Conservation (phyloP, 2,888 invertebrate species). For the Pherbina coryleti region DNA sequence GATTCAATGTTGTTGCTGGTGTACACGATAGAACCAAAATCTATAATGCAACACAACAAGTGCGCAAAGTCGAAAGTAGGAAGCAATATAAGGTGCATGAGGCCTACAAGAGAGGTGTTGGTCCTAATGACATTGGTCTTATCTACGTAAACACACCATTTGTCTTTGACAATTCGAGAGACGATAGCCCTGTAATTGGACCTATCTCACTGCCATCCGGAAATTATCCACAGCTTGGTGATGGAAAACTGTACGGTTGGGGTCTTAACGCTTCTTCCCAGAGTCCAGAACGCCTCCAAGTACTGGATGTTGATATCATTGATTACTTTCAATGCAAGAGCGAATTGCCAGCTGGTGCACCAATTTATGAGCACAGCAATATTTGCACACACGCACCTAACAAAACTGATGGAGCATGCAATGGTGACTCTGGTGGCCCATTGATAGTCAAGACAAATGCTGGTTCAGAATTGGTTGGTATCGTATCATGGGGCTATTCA, state of each 20-base stretch:
- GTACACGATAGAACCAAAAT: constrained; percentile 57
- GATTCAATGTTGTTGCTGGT: constrained; percentile 65
- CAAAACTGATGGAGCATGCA: constrained; percentile 57
- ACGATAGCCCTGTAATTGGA: constrained; percentile 53
- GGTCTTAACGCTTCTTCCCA: constrained; percentile 57
- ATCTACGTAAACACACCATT: constrained; percentile 60
- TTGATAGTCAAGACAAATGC: constrained; percentile 49
- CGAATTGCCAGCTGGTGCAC: constrained; percentile 50
- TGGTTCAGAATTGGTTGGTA: constrained; percentile 62
- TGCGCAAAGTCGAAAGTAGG: constrained; percentile 50
- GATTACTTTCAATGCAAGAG: constrained; percentile 49
- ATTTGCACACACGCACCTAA: constrained; percentile 59
- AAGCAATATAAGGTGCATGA: constrained; percentile 58
- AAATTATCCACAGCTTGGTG: constrained; percentile 46
- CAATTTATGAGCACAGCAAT: constrained; percentile 51
- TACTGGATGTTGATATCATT: constrained; percentile 55
- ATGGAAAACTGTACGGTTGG: constrained; percentile 61
- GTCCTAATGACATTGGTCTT: constrained; percentile 72
- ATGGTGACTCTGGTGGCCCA: constrained; percentile 58
- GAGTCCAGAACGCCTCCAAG: constrained; percentile 57
- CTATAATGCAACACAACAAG: constrained; percentile 52
- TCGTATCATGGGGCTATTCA: constrained; percentile 71
- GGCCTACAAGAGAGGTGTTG: constrained; percentile 63
- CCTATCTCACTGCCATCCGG: constrained; percentile 51
- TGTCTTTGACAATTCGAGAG: constrained; percentile 55